Base-by-base conservation (phyloP, 2,113 vertebrate genomes). In the Ornithorhynchus anatinus region DNA sequence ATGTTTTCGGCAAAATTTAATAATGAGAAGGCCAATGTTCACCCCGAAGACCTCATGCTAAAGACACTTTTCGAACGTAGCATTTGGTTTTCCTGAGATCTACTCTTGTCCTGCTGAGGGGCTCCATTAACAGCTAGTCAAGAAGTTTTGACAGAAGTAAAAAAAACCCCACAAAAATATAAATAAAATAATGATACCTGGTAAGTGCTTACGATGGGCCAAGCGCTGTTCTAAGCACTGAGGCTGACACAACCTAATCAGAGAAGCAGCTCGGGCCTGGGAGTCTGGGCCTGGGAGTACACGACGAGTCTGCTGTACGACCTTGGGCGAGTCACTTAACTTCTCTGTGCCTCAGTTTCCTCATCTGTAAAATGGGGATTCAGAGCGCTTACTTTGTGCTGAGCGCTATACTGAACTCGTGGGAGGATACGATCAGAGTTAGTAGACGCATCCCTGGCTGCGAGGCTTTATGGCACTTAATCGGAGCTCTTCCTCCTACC, bases 1-100 rank as follows among this genome's bases (percentile, higher is more conserved):
- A 48, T 2, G 0, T 54, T 54, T 65, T 57, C 39, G 23, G 73
- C 5, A 6, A 9, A 64, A 22, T 63, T 23, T 44, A 80, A 78
- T 19, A 42, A 48, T 69, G 79, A 61, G 45, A 69, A 86, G 76
- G 67, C 42, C 67, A 48, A 75, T 37, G 57, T 23, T 17, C 29
- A 58, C 15, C 48, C 37, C 69, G 69, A 79, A 22, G 2, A 58
- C 54, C 72, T 69, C 67, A 12, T 32, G 33, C 45, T 59, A 36
- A 37, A 52, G 13, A 25, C 36, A 5, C 8, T 1, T 2, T 67
- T 8, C 27, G 60, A 4, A 16, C 8, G 27, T 75, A 56, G n/a
- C 1, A 8, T 61, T 51, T 36, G 7, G 10, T 14, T 39, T 62
- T 79, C 31, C 53, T 43, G 60, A 47, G 51, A 25, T 37, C 7